Conservation (phyloP, 2,888 invertebrate species). For the Tiphia femorata region DNA sequence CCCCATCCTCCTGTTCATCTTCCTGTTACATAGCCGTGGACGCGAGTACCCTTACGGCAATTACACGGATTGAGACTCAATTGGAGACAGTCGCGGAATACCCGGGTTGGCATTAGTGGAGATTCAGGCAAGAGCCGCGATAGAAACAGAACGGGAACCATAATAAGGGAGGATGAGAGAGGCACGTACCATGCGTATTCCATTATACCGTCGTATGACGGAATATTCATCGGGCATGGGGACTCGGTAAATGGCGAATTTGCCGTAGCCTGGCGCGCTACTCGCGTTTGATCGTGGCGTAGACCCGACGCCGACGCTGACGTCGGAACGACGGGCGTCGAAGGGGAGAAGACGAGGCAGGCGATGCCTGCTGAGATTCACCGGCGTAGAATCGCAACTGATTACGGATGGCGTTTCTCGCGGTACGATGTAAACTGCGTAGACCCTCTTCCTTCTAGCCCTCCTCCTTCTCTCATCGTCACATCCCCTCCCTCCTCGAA, state of each 20-base stretch:
- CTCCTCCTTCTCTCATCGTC: no score
- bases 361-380: conserved; percentile 5
- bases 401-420: conserved; percentile 30
- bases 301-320: no score
- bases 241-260: conserved; percentile 44
- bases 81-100: conserved; percentile 27
- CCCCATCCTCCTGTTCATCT: no score
- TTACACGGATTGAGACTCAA: conserved; percentile 42
- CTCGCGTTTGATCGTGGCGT: conserved; percentile 31
- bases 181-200: conserved; percentile 25
- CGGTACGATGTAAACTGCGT: not conserved
- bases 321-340: no score
- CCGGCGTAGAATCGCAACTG: conserved; percentile 27
- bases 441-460: not conserved
- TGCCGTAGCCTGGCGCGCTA: conserved; percentile 28
- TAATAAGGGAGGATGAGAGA: conserved; percentile 37
- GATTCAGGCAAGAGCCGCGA: conserved; percentile 27
- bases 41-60: conserved; percentile 32
- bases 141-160: conserved; percentile 29
- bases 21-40: no score
- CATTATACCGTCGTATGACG: conserved; percentile 32
- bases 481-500: not conserved
- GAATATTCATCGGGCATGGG: conserved; percentile 45
- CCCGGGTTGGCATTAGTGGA: conserved; percentile 27
- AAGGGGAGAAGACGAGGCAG: conserved; percentile 25